Conservation (phyloP, 1,140 invertebrate species). For the Orussus abietinus region DNA sequence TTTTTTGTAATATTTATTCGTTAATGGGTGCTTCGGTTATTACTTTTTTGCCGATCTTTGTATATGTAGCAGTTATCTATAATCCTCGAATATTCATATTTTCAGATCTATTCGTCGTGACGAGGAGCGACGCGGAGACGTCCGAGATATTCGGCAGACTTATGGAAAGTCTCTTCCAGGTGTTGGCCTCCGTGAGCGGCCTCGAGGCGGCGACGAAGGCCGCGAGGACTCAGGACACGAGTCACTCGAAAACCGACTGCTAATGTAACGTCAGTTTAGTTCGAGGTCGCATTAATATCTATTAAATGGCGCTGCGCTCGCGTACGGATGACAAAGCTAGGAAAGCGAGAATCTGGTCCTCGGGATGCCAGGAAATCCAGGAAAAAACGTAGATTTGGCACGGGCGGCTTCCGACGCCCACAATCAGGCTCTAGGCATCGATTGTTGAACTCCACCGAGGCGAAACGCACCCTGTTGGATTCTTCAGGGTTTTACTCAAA, state of each 20-base stretch:
- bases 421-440: no score
- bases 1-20: no score
- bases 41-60: constrained; percentile 4
- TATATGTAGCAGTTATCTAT: constrained; percentile 1
- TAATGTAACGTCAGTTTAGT: constrained; percentile 29
- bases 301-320: no score
- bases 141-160: constrained; percentile 62
- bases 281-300: no score
- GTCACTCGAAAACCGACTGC: constrained; percentile 44
- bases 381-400: no score
- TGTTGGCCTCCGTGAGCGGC: constrained; percentile 58
- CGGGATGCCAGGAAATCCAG: no score
- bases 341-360: no score
- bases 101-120: constrained; percentile 63
- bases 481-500: no score
- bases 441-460: no score
- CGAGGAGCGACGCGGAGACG: constrained; percentile 60
- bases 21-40: not conserved
- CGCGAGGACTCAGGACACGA: constrained; percentile 33
- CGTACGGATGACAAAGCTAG: no score
- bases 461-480: no score
- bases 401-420: no score
- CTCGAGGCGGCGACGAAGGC: constrained; percentile 49
- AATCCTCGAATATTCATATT: constrained; percentile 10
- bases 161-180: constrained; percentile 64